phyloP scores from a whole-genome alignment of 2,113 vertebrate genomes.

The Petromus typicus region DNA sequence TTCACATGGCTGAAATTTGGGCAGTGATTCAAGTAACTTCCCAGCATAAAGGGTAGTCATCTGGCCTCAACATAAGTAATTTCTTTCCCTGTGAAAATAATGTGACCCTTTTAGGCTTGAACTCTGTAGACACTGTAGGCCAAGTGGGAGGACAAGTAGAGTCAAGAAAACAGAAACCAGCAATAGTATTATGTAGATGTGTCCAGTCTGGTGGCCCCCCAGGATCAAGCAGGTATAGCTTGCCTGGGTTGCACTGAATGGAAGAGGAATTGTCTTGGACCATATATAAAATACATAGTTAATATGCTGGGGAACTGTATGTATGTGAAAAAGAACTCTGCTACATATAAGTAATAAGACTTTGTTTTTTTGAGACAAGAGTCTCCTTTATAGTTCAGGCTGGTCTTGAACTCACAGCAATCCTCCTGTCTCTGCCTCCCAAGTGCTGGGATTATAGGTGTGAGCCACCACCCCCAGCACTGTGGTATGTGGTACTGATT shows the following conservation, averaged over 20 bases:
- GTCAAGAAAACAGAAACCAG: background rate
- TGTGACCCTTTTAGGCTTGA: slow-evolving; percentile 24
- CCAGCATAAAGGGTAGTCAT: background rate
- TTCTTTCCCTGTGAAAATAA: slow-evolving; percentile 26
- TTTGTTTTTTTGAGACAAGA: too few species aligned
- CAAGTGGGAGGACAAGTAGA: background rate
- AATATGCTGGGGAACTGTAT: background rate
- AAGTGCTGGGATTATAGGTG: too few species aligned
- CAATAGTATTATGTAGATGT: background rate
- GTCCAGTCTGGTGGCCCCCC: background rate
- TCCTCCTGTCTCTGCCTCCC: too few species aligned
- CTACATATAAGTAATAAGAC: too few species aligned
- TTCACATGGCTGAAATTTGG: background rate
- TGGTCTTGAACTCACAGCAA: too few species aligned
- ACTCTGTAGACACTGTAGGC: background rate
- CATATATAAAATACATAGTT: background rate
- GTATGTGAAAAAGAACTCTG: background rate
- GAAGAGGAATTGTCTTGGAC: background rate
- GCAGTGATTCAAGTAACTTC: background rate
- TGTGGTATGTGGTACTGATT: too few species aligned
- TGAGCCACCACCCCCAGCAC: too few species aligned
- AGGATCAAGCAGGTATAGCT: background rate
- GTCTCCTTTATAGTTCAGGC: too few species aligned
- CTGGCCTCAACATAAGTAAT: background rate
- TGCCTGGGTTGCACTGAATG: background rate